Percentiles rank a stretch among this genome's conserved stretches.
Evolutionary conservation across 2,888 invertebrate species (phyloP).

Genomic region (Cynaeus angustus): DNA sequence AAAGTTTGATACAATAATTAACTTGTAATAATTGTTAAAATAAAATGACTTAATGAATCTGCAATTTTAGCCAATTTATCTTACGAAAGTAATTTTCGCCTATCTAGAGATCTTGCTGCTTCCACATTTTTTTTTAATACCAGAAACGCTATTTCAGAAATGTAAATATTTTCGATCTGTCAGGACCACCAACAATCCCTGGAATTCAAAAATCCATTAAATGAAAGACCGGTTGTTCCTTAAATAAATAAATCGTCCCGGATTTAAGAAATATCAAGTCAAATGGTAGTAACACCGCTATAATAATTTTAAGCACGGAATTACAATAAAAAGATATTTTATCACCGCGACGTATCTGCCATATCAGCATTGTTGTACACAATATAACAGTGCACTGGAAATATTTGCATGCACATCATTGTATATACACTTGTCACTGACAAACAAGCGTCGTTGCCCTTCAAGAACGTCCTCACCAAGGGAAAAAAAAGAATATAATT

Average conservation of each 20-base stretch:
- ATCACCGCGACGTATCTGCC: conserved; percentile 48
- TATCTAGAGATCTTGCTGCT: too few species aligned
- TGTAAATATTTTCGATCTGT: too few species aligned
- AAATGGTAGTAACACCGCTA: conserved; percentile 24
- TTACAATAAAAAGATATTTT: conserved; percentile 47
- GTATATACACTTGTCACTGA: conserved; percentile 4
- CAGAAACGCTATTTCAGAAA: too few species aligned
- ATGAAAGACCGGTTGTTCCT: conserved; percentile 23
- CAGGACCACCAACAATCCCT: conserved; percentile 9
- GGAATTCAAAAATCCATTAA: conserved; percentile 6
- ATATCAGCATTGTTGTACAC: conserved; percentile 40
- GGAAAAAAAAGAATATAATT: too few species aligned
- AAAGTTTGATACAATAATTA: too few species aligned
- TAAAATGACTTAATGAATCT: too few species aligned
- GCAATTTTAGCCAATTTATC: too few species aligned
- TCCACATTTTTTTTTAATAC: too few species aligned
- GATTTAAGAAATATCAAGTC: conserved; percentile 14
- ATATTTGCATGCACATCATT: conserved; percentile 41
- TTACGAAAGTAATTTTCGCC: too few species aligned
- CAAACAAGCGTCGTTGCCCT: background rate
- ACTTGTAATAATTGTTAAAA: too few species aligned
- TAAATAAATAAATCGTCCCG: conserved; percentile 17
- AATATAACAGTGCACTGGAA: conserved; percentile 34
- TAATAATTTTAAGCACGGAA: conserved; percentile 43
- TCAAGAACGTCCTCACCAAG: background rate